Base-by-base conservation (phyloP, 2,113 vertebrate genomes). In the Sturnira hondurensis region DNA sequence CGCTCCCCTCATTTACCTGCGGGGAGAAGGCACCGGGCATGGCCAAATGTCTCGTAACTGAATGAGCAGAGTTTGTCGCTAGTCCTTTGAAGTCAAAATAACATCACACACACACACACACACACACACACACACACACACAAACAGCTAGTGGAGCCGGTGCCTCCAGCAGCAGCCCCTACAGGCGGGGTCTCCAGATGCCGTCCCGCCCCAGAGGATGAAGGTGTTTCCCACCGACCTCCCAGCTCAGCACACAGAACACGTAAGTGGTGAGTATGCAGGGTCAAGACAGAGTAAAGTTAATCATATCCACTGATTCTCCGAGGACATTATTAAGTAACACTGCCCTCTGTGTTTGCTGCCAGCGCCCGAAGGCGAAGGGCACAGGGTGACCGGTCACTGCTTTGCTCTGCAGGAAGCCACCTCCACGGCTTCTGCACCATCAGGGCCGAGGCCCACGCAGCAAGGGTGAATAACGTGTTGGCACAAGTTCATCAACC, bases 161-260 rank as follows among this genome's bases (percentile, higher is more conserved):
- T 0, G 33, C 16, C 36, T 38, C 45, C 4, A 10, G 26, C 63
- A 50, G 13, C 47, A 11, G 0, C 0, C 26, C 9, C 3, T n/a
- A 1, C 4, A 2, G 17, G 17, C 1, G 47, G 4, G 8, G n/a
- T 4, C 36, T 28, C 24, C 52, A 28, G 16, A 15, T 1, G 0
- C 38, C 4, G 3, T 5, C 0, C 4, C 15, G 33, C 36, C 14
- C 2, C 4, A 0, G 58, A 4, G 24, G 74, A n/a, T 15, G 2
- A 2, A 1, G 1, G 8, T 0, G 36, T 11, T 11, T 1, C 0
- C 0, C 0, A 0, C 16, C 3, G 4, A 1, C 45, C 14, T 24
- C 16, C 50, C 6, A 2, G 12, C 47, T 22, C 41, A 4, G 2
- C 58, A 13, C 26, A n/a, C 26, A 22, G 41, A 19, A 24, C 4